Evolutionary conservation across 2,888 invertebrate genomes (phyloP).

Genomic region (Galerucella nymphaeae): DNA sequence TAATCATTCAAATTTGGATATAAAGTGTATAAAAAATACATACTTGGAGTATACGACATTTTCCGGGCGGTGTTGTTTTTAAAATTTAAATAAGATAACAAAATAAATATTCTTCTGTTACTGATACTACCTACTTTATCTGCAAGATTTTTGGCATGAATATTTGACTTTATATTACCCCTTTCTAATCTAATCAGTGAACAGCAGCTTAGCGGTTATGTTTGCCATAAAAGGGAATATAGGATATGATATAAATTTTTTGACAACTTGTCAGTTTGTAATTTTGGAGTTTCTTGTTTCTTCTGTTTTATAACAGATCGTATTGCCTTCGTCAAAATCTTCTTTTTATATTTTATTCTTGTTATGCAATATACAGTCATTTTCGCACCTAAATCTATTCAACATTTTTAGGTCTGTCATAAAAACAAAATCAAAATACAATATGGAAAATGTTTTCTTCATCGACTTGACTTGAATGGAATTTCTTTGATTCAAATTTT

Average conservation of each 20-base stretch:
- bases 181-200: conserved; percentile 21
- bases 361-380: background rate
- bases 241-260: conserved; percentile 9
- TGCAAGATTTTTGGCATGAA: conserved; percentile 44
- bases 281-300: conserved; percentile 4
- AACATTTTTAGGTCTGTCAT: too few species aligned
- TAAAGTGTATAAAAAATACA: conserved; percentile 44
- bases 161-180: conserved; percentile 2
- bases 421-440: too few species aligned
- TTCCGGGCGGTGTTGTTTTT: conserved; percentile 28
- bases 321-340: background rate
- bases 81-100: background rate
- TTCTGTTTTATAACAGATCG: conserved; percentile 1
- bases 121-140: conserved; percentile 22
- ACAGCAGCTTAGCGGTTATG: conserved; percentile 50
- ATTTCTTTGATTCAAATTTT: too few species aligned
- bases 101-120: background rate
- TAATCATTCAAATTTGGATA: background rate
- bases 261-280: conserved; percentile 20
- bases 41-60: conserved; percentile 61
- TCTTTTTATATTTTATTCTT: background rate
- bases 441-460: too few species aligned
- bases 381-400: too few species aligned
- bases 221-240: conserved; percentile 53
- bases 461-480: too few species aligned